Conservation (phyloP, 92 coral and sea anemone species). For the Epizoanthus scotinus region DNA sequence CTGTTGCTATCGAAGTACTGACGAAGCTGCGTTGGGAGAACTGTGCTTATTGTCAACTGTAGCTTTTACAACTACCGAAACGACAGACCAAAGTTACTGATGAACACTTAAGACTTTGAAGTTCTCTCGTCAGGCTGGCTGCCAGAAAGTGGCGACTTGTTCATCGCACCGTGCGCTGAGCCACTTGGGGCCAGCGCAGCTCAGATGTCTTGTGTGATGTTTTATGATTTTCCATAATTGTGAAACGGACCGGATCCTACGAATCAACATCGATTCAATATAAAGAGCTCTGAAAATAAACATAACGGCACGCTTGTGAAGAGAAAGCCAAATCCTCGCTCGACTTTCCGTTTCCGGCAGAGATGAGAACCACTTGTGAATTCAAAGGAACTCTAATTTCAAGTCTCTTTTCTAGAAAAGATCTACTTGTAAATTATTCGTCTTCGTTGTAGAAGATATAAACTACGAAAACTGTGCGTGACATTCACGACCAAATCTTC, state of each 20-base stretch:
- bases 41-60: not conserved
- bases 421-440: slow-evolving; percentile 5
- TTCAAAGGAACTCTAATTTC: not conserved
- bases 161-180: slow-evolving; percentile 2
- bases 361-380: not conserved
- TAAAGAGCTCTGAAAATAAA: slow-evolving; percentile 2
- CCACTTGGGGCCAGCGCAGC: slow-evolving; percentile 33
- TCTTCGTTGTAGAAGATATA: slow-evolving; percentile 38
- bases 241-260: slow-evolving; percentile 31
- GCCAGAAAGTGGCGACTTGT: slow-evolving; percentile 13
- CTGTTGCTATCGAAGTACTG: not conserved
- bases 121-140: slow-evolving; percentile 14
- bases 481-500: slow-evolving; percentile 8
- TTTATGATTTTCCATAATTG: not conserved
- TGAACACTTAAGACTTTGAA: not conserved
- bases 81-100: not conserved
- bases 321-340: slow-evolving; percentile 25
- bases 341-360: slow-evolving; percentile 28
- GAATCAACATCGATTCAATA: slow-evolving; percentile 20
- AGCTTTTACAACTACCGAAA: not conserved
- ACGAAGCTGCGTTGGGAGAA: not conserved
- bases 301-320: slow-evolving; percentile 42
- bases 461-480: slow-evolving; percentile 10
- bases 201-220: slow-evolving; percentile 4
- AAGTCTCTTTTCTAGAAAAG: slow-evolving; percentile 6